Conservation (phyloP, 2,797 vertebrate species). For the Decapterus maruadsi region DNA sequence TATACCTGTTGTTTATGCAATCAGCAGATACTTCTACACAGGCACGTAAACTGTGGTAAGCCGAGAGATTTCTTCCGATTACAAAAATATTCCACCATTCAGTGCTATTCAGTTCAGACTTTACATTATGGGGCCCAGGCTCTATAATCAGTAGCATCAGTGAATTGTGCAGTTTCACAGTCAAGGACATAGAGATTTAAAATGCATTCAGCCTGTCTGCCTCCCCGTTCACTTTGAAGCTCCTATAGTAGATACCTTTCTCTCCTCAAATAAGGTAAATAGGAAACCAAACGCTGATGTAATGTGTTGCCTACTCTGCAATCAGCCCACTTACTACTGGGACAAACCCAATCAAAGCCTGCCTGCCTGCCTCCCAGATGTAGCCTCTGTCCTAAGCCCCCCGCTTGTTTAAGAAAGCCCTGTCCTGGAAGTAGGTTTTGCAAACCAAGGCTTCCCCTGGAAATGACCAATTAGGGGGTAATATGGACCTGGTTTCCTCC, state of each 20-base stretch:
- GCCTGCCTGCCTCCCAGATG: constrained; percentile 80
- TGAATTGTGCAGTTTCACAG: constrained; percentile 79
- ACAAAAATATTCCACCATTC: constrained; percentile 48
- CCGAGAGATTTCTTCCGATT: constrained; percentile 46
- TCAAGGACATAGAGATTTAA: constrained; percentile 75
- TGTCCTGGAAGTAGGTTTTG: constrained; percentile 79
- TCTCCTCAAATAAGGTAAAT: constrained; percentile 73
- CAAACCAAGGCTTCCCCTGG: constrained; percentile 84
- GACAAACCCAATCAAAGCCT: constrained; percentile 79
- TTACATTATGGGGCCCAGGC: constrained; percentile 62
- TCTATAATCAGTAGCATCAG: constrained; percentile 80
- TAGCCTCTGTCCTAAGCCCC: constrained; percentile 76
- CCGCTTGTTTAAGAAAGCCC: constrained; percentile 81
- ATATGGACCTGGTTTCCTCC: constrained; percentile 83
- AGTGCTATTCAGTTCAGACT: constrained; percentile 52
- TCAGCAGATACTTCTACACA: constrained; percentile 67
- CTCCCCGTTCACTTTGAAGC: constrained; percentile 66
- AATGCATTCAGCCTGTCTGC: constrained; percentile 57
- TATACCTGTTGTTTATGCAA: constrained; percentile 71
- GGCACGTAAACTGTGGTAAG: constrained; percentile 58
- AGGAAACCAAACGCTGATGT: constrained; percentile 81
- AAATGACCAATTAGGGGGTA: constrained; percentile 86
- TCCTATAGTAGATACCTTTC: constrained; percentile 61
- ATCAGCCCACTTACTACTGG: constrained; percentile 79
- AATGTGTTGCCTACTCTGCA: constrained; percentile 72